Evolutionary conservation across 2,797 vertebrate species (phyloP), one percentile per base, ranked within the genome.

Genomic region (Lepus oiostolus): DNA sequence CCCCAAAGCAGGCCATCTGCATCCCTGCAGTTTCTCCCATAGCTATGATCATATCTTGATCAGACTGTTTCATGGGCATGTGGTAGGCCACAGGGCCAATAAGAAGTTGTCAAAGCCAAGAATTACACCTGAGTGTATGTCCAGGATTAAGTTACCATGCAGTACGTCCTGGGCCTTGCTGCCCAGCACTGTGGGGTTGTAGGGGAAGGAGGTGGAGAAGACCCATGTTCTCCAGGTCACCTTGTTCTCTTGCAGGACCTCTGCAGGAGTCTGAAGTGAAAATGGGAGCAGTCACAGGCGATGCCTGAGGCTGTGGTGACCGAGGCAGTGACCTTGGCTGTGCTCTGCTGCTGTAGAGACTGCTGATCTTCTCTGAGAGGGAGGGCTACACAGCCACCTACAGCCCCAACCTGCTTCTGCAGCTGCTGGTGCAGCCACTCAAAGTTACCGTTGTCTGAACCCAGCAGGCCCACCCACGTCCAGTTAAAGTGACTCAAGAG

Each of bases 281-380:
- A 13, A 10, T 42, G 62, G 38, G 81, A 85, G 24, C 16, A 82
- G 62, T 75, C 74, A 87, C 38, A 90, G 79, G 71, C 0, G 13
- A 63, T 5, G 24, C 60, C n/a, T 0, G 4, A 7, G 28, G 77
- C 1, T 0, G 47, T 6, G 19, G 72, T 22, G 9, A 32, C 11
- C 16, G 10, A 17, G 52, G 67, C 0, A 0, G 65, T 7, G 11
- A 22, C 0, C 0, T 1, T 30, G 7, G 11, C 17, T 0, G 0
- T 0, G n/a, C 16, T 54, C 14, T 71, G 62, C 68, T 24, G 5
- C 7, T 0, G 0, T 9, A 3, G 5, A 21, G 21, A 58, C 2
- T 1, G 22, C 50, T 8, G 13, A 75, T 91, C 6, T 4, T 67
- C 54, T 32, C 28, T 16, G 76, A 90, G 68, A 92, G 82, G 91